Conservation (phyloP, 1,140 invertebrate genomes). For the Hyles vespertilio region DNA sequence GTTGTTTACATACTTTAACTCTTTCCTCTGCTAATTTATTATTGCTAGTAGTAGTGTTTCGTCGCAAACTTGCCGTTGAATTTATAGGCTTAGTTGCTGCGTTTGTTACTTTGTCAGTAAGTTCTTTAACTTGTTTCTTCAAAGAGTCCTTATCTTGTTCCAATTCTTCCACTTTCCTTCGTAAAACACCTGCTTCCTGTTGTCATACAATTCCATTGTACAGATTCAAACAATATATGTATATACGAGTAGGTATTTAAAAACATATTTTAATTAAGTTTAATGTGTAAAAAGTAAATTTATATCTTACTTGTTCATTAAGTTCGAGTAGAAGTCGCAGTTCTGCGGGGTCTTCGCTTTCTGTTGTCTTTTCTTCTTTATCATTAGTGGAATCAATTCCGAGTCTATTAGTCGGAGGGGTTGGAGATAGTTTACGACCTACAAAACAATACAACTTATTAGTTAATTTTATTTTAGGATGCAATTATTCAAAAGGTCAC, state of each 20-base stretch:
- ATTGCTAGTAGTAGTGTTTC: slow-evolving; percentile 48
- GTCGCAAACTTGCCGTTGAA: slow-evolving; percentile 48
- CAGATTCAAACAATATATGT: no score
- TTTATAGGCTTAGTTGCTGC: slow-evolving; percentile 53
- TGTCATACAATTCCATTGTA: background rate
- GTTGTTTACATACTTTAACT: slow-evolving; percentile 74
- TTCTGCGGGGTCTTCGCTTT: slow-evolving; percentile 86
- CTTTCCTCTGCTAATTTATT: slow-evolving; percentile 80
- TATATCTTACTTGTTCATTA: slow-evolving; percentile 82
- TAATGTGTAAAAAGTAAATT: slow-evolving; percentile 12
- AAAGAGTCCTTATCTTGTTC: slow-evolving; percentile 87
- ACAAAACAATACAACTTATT: slow-evolving; percentile 10
- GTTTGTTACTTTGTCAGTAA: slow-evolving; percentile 81
- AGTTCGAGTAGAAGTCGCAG: slow-evolving; percentile 88
- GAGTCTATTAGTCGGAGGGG: slow-evolving; percentile 78
- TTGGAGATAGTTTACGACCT: slow-evolving; percentile 81
- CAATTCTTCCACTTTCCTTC: slow-evolving; percentile 89
- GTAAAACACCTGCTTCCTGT: slow-evolving; percentile 86
- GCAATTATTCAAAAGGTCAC: slow-evolving; percentile 14
- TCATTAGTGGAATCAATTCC: slow-evolving; percentile 80
- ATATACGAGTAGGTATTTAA: slow-evolving; percentile 11
- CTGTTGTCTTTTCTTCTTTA: slow-evolving; percentile 84
- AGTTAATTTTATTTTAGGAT: slow-evolving; percentile 4
- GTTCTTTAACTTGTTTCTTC: slow-evolving; percentile 84
- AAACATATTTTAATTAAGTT: background rate